These are phyloP conservation scores for Glaucopsyche alexis DNA, from an alignment of 2,888 invertebrate species.

Conservation along the genomic window DNA sequence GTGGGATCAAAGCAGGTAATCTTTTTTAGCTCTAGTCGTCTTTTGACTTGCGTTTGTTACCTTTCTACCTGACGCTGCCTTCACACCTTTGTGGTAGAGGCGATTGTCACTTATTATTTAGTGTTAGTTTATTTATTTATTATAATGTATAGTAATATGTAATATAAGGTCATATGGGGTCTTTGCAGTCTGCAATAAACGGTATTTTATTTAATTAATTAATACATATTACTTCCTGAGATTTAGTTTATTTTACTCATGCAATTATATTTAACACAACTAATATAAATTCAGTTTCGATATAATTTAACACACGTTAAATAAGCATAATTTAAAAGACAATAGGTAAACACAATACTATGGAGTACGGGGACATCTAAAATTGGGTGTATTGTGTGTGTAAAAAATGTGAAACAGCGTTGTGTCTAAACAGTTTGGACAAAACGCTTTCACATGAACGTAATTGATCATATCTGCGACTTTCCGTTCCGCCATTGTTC, in stretches of 20 bases:
- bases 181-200: too few relatives aligned
- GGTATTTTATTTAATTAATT: too few relatives aligned
- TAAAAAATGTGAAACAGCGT: constrained; percentile 37
- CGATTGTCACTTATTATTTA: not conserved
- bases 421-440: constrained; percentile 42
- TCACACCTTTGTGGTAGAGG: not conserved
- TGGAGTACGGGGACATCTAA: not conserved
- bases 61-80: constrained; percentile 5
- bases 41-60: not conserved
- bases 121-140: too few relatives aligned
- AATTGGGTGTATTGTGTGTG: constrained; percentile 32
- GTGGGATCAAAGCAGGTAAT: constrained; percentile 7
- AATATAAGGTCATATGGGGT: too few relatives aligned
- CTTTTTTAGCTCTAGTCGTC: not conserved
- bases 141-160: too few relatives aligned
- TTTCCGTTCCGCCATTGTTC: constrained; percentile 48
- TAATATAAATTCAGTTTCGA: not conserved
- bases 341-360: not conserved
- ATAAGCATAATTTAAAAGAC: not conserved
- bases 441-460: constrained; percentile 47
- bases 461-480: constrained; percentile 48
- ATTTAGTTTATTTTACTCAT: not conserved
- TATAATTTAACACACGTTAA: not conserved
- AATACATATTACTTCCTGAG: not conserved
- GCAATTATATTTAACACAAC: not conserved